Conservation (phyloP, 2,888 invertebrate genomes). For the Glomeris marginata region DNA sequence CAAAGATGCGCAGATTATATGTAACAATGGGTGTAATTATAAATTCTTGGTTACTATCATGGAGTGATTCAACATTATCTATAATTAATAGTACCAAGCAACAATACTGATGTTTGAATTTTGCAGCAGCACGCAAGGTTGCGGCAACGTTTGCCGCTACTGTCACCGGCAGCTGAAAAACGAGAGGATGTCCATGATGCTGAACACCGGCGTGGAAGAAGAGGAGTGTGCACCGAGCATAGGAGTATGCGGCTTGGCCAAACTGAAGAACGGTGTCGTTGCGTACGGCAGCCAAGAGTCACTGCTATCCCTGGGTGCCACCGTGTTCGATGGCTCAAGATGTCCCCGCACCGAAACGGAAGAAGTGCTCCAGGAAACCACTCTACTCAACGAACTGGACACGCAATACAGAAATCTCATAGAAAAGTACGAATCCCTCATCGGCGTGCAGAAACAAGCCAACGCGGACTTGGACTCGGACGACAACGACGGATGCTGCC, state of each 20-base stretch:
- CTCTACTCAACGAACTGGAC: conserved; percentile 19
- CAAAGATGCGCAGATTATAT: no score
- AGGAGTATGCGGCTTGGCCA: conserved; percentile 9
- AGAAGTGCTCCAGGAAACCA: not conserved
- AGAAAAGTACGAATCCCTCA: conserved; percentile 20
- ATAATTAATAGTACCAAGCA: no score
- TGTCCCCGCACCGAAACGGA: not conserved
- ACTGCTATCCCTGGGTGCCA: conserved; percentile 8
- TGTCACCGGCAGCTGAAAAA: no score
- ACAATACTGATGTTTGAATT: no score
- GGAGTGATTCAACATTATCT: no score
- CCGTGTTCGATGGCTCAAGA: not conserved
- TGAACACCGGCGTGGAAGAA: not conserved
- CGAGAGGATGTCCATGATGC: no score
- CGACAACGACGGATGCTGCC: no score
- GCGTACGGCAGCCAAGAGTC: conserved; percentile 13
- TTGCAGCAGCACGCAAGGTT: no score
- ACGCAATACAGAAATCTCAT: conserved; percentile 20
- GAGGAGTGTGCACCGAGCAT: not conserved
- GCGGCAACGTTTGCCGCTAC: no score
- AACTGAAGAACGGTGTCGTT: conserved; percentile 9
- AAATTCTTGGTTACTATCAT: no score
- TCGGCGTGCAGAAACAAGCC: conserved; percentile 12
- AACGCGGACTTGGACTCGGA: not conserved
- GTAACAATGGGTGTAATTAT: no score